Evolutionary conservation across 2,888 invertebrate species (phyloP).

Genomic region (Hyppa rectilinea): DNA sequence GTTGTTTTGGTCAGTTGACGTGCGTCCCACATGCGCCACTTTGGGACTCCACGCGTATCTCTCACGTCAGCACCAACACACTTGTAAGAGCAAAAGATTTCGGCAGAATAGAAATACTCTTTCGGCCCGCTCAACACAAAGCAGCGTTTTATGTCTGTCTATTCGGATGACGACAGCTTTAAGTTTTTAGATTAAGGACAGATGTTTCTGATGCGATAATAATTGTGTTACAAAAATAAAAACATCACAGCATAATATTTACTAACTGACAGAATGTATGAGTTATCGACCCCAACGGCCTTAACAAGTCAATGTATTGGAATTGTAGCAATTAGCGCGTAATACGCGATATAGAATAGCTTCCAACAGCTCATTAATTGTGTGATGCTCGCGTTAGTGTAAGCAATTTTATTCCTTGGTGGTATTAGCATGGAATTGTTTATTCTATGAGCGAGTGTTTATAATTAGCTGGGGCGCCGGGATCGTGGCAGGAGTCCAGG

Average conservation of each 20-base stretch:
- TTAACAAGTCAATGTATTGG: slow-evolving; percentile 72
- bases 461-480: slow-evolving; percentile 85
- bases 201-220: slow-evolving; percentile 48
- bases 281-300: slow-evolving; percentile 69
- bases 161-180: slow-evolving; percentile 31
- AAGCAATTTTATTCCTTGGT: slow-evolving; percentile 79
- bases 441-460: slow-evolving; percentile 78
- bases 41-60: slow-evolving; percentile 72
- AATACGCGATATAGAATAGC: slow-evolving; percentile 73
- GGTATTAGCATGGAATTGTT: slow-evolving; percentile 79
- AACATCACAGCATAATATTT: slow-evolving; percentile 45
- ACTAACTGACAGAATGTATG: slow-evolving; percentile 44
- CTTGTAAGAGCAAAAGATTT: slow-evolving; percentile 53
- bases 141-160: slow-evolving; percentile 56
- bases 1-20: slow-evolving; percentile 86
- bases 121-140: slow-evolving; percentile 44
- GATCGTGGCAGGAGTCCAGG: slow-evolving; percentile 88
- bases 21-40: slow-evolving; percentile 80
- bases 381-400: slow-evolving; percentile 64
- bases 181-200: slow-evolving; percentile 37
- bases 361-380: slow-evolving; percentile 73
- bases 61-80: slow-evolving; percentile 70
- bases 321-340: slow-evolving; percentile 72
- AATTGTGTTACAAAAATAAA: slow-evolving; percentile 37
- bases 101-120: slow-evolving; percentile 53